Conservation (phyloP, 2,113 vertebrate genomes). For the Leptobrachium leishanense region DNA sequence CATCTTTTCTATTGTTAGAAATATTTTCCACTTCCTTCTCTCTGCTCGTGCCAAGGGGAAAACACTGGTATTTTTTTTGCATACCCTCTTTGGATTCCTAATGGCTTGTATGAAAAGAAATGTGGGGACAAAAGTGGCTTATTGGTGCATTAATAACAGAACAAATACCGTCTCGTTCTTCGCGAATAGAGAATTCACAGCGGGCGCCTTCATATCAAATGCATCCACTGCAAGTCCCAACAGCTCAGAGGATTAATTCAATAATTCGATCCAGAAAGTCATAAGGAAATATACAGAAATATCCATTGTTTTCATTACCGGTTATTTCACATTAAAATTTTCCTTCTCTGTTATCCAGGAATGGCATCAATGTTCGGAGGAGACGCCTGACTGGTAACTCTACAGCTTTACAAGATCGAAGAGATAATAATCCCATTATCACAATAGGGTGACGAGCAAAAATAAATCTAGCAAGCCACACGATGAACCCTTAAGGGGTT, state of each 20-base stretch:
- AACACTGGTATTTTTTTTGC: conserved; percentile 23
- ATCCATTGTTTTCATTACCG: background rate
- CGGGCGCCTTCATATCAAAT: background rate
- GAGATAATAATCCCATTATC: too few species aligned
- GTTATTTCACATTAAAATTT: background rate
- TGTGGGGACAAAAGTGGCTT: conserved; percentile 3
- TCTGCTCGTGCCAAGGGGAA: background rate
- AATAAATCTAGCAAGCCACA: too few species aligned
- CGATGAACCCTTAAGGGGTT: too few species aligned
- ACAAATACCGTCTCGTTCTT: background rate
- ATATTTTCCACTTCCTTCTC: conserved; percentile 32
- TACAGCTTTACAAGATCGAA: too few species aligned
- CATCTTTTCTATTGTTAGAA: conserved; percentile 47
- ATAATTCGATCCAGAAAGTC: background rate
- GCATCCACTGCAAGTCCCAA: background rate
- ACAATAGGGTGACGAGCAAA: too few species aligned
- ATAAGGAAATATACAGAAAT: background rate
- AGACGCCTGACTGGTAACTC: too few species aligned
- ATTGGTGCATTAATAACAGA: background rate
- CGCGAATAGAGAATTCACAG: background rate
- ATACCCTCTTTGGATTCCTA: conserved; percentile 22
- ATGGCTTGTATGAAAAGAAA: conserved; percentile 14
- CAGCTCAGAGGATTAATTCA: background rate
- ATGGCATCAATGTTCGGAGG: too few species aligned
- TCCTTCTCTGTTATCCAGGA: background rate